phyloP scores from a whole-genome alignment of 37 sponge, comb jelly and placozoan genomes.

The Ianthella basta region DNA sequence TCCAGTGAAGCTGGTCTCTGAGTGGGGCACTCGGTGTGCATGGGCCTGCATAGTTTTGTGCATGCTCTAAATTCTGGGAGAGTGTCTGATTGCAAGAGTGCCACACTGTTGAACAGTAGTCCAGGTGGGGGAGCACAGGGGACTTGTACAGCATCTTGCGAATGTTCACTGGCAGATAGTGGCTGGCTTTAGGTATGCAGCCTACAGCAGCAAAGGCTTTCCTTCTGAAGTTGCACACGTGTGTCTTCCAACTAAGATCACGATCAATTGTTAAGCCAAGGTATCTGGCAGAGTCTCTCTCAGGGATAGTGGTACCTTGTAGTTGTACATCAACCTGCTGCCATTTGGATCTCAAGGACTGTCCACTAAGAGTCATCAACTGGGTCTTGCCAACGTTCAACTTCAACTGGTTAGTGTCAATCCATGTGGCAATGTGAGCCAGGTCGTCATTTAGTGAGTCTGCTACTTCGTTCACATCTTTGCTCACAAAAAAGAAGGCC shows the following conservation, averaged over 20 bases:
- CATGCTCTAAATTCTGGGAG: neutral
- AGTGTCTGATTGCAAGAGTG: neutral
- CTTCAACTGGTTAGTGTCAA: neutral
- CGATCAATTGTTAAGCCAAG: slow-evolving; percentile 1
- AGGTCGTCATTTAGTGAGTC: neutral
- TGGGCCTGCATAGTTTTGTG: neutral
- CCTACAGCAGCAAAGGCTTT: slow-evolving; percentile 3
- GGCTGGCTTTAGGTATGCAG: slow-evolving; percentile 5
- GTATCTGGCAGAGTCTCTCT: neutral
- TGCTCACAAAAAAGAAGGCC: neutral
- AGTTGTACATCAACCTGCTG: neutral
- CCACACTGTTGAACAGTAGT: slow-evolving; percentile 18
- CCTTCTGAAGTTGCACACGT: neutral
- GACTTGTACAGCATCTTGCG: neutral
- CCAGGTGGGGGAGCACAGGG: neutral
- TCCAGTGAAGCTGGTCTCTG: too few relatives aligned
- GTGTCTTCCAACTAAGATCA: slow-evolving; percentile 14
- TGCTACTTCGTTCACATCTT: neutral
- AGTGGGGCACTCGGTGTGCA: slow-evolving; percentile 10
- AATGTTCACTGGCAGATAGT: neutral
- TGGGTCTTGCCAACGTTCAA: slow-evolving; percentile 19
- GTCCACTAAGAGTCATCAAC: slow-evolving; percentile 18
- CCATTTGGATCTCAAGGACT: neutral
- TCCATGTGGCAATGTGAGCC: neutral
- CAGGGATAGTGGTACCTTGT: slow-evolving; percentile 10